Evolutionary conservation across 2,888 invertebrate genomes (phyloP).

Genomic region (Oligia fasciuncula): DNA sequence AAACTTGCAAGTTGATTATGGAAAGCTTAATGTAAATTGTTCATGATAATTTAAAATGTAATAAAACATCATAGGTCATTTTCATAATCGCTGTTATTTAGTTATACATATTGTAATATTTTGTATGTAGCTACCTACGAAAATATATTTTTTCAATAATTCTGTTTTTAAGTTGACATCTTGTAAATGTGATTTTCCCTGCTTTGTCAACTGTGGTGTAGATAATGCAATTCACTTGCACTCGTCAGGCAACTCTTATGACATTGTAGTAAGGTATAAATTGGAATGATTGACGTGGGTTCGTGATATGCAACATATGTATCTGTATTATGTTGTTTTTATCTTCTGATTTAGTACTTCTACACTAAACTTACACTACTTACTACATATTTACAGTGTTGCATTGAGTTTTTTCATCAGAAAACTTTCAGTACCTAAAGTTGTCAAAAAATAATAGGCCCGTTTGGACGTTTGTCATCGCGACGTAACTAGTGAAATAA

Average conservation of each 20-base stretch:
- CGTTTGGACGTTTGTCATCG: too few relatives aligned
- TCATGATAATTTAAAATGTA: conserved; percentile 10
- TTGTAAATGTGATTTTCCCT: conserved; percentile 8
- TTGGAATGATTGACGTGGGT: not conserved
- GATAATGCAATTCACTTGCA: not conserved
- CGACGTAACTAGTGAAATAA: too few relatives aligned
- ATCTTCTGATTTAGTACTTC: not conserved
- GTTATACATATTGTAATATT: conserved; percentile 33
- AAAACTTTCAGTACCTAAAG: not conserved
- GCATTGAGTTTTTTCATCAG: not conserved
- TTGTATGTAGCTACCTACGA: conserved; percentile 28
- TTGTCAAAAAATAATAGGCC: too few relatives aligned
- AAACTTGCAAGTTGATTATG: not conserved
- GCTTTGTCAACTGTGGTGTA: not conserved
- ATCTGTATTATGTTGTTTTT: not conserved
- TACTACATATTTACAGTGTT: too few relatives aligned
- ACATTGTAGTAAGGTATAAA: not conserved
- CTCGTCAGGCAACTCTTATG: not conserved
- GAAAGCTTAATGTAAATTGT: not conserved
- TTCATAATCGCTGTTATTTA: conserved; percentile 18
- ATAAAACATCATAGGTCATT: not conserved
- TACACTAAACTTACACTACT: not conserved
- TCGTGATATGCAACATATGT: not conserved
- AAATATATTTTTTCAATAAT: conserved; percentile 26
- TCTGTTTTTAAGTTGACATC: conserved; percentile 8